Evolutionary conservation across 2,797 vertebrate species (phyloP), one percentile per base, ranked within the genome.

Genomic region (Heliangelus exortis): DNA sequence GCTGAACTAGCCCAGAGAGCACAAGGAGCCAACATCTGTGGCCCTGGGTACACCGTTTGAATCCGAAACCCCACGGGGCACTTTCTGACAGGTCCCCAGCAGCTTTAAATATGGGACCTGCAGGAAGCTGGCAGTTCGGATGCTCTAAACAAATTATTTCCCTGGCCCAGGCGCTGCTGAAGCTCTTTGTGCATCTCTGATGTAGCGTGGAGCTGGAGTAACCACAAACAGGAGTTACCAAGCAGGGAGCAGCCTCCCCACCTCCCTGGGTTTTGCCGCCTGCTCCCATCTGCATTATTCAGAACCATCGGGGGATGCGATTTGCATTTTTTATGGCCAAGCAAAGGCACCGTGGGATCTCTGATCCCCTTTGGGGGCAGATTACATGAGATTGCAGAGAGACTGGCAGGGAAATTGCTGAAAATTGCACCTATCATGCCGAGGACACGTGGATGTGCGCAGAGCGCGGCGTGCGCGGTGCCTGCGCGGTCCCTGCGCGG

Each of bases 331-430:
- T 36, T 21, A 23, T 62, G 39, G 75, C 41, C 80, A 26, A 18
- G 72, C 54, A 55, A 82, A 95, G 62, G 78, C 92, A 15, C 65
- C 15, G 2, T 53, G 92, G 90, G 94, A 77, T 83, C 91, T 84
- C 50, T 72, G 71, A 34, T 92, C 76, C 88, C 68, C 81, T 92
- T 43, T 67, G 78, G 72, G 74, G 69, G 41, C 29, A 88, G 76
- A 93, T 87, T 79, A 36, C 54, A 43, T 6, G 81, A 67, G 83
- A 84, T 68, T 93, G 89, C 68, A n/a, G 81, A 36, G 25, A 89
- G 86, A 15, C 75, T 89, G 93, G 62, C 89, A 89, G 84, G 85
- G 76, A 95, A 90, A 83, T 95, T 77, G 85, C 90, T 89, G 19
- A 2, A 81, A 93, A 95, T 90, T 87, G 92, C 84, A 22, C 36